Evolutionary conservation across 64 coral and sea anemone species (phyloP).

Genomic region (Montipora foliosa): DNA sequence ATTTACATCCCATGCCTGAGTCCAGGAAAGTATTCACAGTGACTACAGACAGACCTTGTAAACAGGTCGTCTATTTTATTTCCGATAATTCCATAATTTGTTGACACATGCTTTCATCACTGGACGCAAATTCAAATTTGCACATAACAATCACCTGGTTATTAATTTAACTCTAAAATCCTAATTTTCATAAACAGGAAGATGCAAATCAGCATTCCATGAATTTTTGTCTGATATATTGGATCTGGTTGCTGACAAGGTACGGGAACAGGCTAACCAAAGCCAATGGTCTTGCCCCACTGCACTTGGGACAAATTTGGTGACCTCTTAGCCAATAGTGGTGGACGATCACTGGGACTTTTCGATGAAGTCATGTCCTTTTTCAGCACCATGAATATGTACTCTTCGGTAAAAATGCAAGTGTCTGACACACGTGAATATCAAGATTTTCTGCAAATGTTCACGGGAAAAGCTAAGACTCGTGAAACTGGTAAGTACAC

Average conservation of each 20-base stretch:
- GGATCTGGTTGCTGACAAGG: not conserved
- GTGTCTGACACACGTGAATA: slow-evolving; percentile 64
- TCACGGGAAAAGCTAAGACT: slow-evolving; percentile 58
- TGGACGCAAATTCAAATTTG: not conserved
- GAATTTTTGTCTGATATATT: slow-evolving; percentile 2
- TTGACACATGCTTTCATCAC: not conserved
- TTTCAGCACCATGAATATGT: slow-evolving; percentile 75
- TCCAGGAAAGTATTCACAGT: not conserved
- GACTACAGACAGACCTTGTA: not conserved
- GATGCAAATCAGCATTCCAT: slow-evolving; percentile 42
- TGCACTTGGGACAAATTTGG: slow-evolving; percentile 86
- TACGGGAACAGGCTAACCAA: not conserved
- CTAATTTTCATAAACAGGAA: not conserved
- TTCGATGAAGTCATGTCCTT: slow-evolving; percentile 74
- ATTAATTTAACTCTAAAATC: not conserved
- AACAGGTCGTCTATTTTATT: not conserved
- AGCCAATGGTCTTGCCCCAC: slow-evolving; percentile 33
- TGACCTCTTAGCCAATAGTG: slow-evolving; percentile 42
- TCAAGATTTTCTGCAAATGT: slow-evolving; percentile 72
- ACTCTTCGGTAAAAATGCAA: slow-evolving; percentile 33
- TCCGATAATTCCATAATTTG: not conserved
- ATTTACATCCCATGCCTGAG: not conserved
- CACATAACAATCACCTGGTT: not conserved
- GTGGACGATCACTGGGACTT: slow-evolving; percentile 22
- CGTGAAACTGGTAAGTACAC: slow-evolving; percentile 57